These are phyloP conservation scores for Drosophila truncata DNA, from an alignment of 1,140 invertebrate genomes.

Conservation along the genomic window DNA sequence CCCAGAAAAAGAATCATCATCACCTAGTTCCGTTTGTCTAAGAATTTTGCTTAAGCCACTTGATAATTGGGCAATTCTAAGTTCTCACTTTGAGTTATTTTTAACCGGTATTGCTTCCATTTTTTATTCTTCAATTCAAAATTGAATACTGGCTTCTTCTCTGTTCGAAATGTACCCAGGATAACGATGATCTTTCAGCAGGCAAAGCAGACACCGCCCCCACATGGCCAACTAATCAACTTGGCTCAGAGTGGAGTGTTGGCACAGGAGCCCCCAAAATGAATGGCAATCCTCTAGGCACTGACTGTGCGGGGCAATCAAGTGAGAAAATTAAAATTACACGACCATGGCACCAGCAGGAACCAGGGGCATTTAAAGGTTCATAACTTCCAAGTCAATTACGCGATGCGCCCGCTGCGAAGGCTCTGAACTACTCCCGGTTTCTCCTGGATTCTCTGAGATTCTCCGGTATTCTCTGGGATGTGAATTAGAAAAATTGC, in stretches of 20 bases:
- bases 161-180: background rate
- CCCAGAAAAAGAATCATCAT: background rate
- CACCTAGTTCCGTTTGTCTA: slow-evolving; percentile 2
- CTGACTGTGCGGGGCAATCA: slow-evolving; percentile 63
- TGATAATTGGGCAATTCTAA: background rate
- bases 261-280: slow-evolving; percentile 38
- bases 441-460: background rate
- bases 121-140: background rate
- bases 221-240: slow-evolving; percentile 48
- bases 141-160: background rate
- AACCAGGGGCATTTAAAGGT: slow-evolving; percentile 75
- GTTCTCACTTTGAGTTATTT: background rate
- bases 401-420: slow-evolving; percentile 62
- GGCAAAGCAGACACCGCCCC: slow-evolving; percentile 8
- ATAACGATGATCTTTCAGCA: slow-evolving; percentile 40
- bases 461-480: slow-evolving; percentile 22
- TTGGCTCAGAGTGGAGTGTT: slow-evolving; percentile 10
- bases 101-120: no score
- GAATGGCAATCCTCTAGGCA: slow-evolving; percentile 44
- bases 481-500: slow-evolving; percentile 77
- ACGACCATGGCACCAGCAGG: slow-evolving; percentile 56
- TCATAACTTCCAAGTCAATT: slow-evolving; percentile 84
- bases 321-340: slow-evolving; percentile 84
- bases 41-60: background rate
- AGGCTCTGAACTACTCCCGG: slow-evolving; percentile 19